phyloP scores from a whole-genome alignment of 2,888 invertebrate species.

The Drosophila niveifrons region DNA sequence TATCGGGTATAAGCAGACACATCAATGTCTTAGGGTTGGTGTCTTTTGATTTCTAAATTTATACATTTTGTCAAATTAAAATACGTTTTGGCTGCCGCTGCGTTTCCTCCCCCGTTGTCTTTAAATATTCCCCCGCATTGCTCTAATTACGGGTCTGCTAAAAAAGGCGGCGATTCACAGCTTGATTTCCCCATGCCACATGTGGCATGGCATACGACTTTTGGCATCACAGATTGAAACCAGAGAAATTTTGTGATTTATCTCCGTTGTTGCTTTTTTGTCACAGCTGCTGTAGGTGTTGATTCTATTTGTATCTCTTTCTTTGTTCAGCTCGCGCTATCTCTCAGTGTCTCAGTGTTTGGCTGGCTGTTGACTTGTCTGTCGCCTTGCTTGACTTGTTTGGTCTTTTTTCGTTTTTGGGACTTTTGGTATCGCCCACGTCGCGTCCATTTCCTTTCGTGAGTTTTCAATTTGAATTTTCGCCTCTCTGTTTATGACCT shows the following conservation, averaged over 20 bases:
- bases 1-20: slow-evolving; percentile 3
- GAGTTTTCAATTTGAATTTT: slow-evolving; percentile 56
- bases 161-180: slow-evolving; percentile 32
- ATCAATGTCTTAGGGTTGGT: slow-evolving; percentile 21
- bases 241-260: slow-evolving; percentile 47
- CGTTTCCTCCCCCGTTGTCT: slow-evolving; percentile 15
- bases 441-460: slow-evolving; percentile 61
- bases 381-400: slow-evolving; percentile 39
- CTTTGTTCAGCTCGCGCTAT: background rate
- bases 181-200: slow-evolving; percentile 44
- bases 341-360: background rate
- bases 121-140: background rate
- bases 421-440: slow-evolving; percentile 47
- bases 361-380: slow-evolving; percentile 60
- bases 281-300: slow-evolving; percentile 45
- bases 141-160: slow-evolving; percentile 54
- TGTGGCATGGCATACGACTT: slow-evolving; percentile 45
- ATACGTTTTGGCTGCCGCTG: slow-evolving; percentile 33
- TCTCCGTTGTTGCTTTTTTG: slow-evolving; percentile 22
- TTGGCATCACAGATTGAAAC: slow-evolving; percentile 42
- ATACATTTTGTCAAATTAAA: slow-evolving; percentile 60
- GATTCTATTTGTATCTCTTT: slow-evolving; percentile 23
- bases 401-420: slow-evolving; percentile 48
- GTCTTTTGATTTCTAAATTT: slow-evolving; percentile 63
- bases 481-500: slow-evolving; percentile 17